These are phyloP conservation scores for Neuroterus valhalla DNA, from an alignment of 1,140 invertebrate species.

Conservation along the genomic window DNA sequence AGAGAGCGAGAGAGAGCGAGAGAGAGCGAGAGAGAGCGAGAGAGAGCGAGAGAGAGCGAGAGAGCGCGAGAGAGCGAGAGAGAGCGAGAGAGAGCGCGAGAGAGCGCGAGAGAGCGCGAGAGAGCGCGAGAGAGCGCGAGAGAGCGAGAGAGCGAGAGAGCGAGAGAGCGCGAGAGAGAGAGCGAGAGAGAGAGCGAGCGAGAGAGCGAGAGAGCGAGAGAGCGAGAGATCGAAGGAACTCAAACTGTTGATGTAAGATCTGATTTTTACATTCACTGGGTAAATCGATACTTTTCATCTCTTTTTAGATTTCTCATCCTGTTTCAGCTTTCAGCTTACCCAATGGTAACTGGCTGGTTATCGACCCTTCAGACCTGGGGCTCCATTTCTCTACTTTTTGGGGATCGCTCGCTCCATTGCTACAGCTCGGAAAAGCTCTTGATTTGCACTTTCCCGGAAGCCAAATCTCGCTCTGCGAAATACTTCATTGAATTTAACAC, in stretches of 20 bases:
- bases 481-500: not conserved
- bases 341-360: slow-evolving; percentile 56
- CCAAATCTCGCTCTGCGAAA: not conserved
- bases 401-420: slow-evolving; percentile 42
- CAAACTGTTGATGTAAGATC: not conserved
- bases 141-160: too few relatives aligned
- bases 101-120: too few relatives aligned
- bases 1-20: too few relatives aligned
- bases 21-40: too few relatives aligned
- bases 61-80: too few relatives aligned
- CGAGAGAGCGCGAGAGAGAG: too few relatives aligned
- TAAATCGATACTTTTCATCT: not conserved
- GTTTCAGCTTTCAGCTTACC: slow-evolving; percentile 52
- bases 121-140: too few relatives aligned
- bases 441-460: slow-evolving; percentile 6
- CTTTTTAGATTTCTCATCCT: slow-evolving; percentile 17
- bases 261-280: not conserved
- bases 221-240: not conserved
- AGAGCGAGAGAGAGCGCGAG: too few relatives aligned
- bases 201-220: too few relatives aligned
- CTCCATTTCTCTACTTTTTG: slow-evolving; percentile 42
- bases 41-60: too few relatives aligned
- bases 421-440: slow-evolving; percentile 27
- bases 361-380: slow-evolving; percentile 55
- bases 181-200: too few relatives aligned